Evolutionary conservation across 92 coral and sea anemone species (phyloP).

Genomic region (Pocillopora grandis): DNA sequence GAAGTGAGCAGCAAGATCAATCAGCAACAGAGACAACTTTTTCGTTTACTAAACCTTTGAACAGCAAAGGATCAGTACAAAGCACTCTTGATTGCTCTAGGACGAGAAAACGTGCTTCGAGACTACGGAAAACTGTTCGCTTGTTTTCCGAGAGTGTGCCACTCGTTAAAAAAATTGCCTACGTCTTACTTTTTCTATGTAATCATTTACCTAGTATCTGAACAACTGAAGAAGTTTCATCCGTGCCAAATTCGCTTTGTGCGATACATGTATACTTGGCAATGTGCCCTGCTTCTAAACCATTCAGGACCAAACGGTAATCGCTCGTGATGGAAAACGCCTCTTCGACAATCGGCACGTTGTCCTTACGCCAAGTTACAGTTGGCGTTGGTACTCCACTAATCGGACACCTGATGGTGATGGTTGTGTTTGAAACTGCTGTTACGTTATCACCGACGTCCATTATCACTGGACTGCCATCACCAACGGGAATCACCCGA

Average conservation of each 20-base stretch:
- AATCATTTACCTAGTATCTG: slow-evolving; percentile 26
- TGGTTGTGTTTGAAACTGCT: not conserved
- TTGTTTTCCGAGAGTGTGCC: no score
- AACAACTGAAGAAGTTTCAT: slow-evolving; percentile 28
- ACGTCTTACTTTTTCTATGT: not conserved
- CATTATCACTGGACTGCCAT: slow-evolving; percentile 34
- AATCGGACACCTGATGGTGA: not conserved
- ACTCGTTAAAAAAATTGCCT: not conserved
- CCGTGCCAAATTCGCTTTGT: slow-evolving; percentile 39
- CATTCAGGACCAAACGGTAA: not conserved
- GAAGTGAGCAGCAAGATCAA: no score
- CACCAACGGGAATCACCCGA: slow-evolving; percentile 37
- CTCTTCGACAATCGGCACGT: not conserved
- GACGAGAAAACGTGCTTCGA: no score
- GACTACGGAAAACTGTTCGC: no score
- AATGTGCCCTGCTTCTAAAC: not conserved
- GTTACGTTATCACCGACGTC: slow-evolving; percentile 15
- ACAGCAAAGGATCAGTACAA: no score
- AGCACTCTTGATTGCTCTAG: no score
- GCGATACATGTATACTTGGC: slow-evolving; percentile 55
- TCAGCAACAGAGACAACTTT: no score
- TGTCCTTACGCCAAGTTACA: not conserved
- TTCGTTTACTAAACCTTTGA: no score
- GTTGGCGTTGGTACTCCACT: not conserved
- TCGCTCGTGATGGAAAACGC: not conserved